Percentiles rank a stretch among this genome's conserved stretches.
These are phyloP conservation scores for Zaprionus lachaisei DNA, from an alignment of 1,140 invertebrate species.

Conservation along the genomic window DNA sequence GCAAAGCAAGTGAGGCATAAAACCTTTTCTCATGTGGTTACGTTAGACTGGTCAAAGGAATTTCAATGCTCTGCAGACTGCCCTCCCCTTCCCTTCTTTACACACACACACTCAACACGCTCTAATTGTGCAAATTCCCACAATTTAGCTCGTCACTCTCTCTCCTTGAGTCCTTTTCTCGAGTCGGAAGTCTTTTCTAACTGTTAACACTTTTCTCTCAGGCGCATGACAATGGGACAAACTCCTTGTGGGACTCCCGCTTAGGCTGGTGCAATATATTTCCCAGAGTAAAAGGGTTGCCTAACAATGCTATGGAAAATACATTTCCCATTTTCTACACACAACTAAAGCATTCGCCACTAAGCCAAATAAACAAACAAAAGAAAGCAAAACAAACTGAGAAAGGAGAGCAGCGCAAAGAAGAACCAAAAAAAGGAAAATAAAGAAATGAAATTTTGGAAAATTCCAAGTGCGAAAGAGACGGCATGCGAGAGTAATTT, in stretches of 20 bases:
- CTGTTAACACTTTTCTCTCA: slow-evolving; percentile 42
- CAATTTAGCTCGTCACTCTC: slow-evolving; percentile 49
- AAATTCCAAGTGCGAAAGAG: slow-evolving; percentile 30
- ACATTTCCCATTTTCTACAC: slow-evolving; percentile 44
- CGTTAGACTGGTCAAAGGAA: slow-evolving; percentile 26
- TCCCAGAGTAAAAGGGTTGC: slow-evolving; percentile 72
- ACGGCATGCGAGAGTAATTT: neutral
- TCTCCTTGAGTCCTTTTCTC: slow-evolving; percentile 18
- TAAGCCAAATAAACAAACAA: slow-evolving; percentile 56
- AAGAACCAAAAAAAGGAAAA: slow-evolving; percentile 31
- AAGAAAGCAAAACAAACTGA: slow-evolving; percentile 61
- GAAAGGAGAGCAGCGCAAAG: slow-evolving; percentile 27
- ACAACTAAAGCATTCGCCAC: slow-evolving; percentile 36
- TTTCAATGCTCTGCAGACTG: slow-evolving; percentile 1
- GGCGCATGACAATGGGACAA: slow-evolving; percentile 10
- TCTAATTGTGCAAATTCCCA: slow-evolving; percentile 82
- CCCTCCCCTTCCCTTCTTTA: neutral
- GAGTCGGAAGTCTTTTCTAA: slow-evolving; percentile 16
- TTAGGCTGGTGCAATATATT: slow-evolving; percentile 51
- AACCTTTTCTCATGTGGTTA: slow-evolving; percentile 25
- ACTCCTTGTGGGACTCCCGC: neutral
- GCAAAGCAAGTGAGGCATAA: slow-evolving; percentile 11
- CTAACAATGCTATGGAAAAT: slow-evolving; percentile 63
- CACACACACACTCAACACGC: slow-evolving; percentile 51
- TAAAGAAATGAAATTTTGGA: slow-evolving; percentile 16